Percentiles rank a stretch among this genome's conserved stretches.
Evolutionary conservation across 2,797 vertebrate species (phyloP).

Genomic region (Hyperoplus lanceolatus): DNA sequence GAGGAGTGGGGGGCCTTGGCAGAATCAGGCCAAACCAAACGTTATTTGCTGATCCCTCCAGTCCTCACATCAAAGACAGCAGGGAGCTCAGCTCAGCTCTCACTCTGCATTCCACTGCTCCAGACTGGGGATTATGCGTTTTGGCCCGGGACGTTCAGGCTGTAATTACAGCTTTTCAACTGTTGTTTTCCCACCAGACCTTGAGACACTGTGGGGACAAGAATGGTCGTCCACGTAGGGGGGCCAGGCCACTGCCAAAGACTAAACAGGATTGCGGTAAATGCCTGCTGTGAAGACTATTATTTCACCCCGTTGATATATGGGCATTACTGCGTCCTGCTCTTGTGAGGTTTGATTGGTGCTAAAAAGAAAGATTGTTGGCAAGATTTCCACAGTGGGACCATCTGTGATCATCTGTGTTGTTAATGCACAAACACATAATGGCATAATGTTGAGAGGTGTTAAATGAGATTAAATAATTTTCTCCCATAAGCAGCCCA

Average conservation of each 20-base stretch:
- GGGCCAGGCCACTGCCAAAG: slow-evolving; percentile 49
- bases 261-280: slow-evolving; percentile 55
- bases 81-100: slow-evolving; percentile 81
- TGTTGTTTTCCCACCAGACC: slow-evolving; percentile 82
- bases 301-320: slow-evolving; percentile 46
- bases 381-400: slow-evolving; percentile 61
- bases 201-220: slow-evolving; percentile 76
- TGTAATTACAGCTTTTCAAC: slow-evolving; percentile 84
- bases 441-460: slow-evolving; percentile 64
- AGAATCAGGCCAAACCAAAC: slow-evolving; percentile 84
- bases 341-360: slow-evolving; percentile 56
- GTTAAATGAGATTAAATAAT: slow-evolving; percentile 70
- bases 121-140: slow-evolving; percentile 83
- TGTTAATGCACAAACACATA: slow-evolving; percentile 64
- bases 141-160: slow-evolving; percentile 75
- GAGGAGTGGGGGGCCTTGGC: slow-evolving; percentile 62
- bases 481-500: slow-evolving; percentile 47
- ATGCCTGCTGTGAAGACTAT: slow-evolving; percentile 54
- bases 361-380: slow-evolving; percentile 56
- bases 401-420: slow-evolving; percentile 73
- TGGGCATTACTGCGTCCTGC: slow-evolving; percentile 25
- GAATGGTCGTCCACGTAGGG: slow-evolving; percentile 59
- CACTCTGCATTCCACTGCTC: slow-evolving; percentile 83
- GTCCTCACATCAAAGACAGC: slow-evolving; percentile 82
- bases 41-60: slow-evolving; percentile 81